Conservation (phyloP, 1,140 invertebrate species). For the Amyelois transitella region DNA sequence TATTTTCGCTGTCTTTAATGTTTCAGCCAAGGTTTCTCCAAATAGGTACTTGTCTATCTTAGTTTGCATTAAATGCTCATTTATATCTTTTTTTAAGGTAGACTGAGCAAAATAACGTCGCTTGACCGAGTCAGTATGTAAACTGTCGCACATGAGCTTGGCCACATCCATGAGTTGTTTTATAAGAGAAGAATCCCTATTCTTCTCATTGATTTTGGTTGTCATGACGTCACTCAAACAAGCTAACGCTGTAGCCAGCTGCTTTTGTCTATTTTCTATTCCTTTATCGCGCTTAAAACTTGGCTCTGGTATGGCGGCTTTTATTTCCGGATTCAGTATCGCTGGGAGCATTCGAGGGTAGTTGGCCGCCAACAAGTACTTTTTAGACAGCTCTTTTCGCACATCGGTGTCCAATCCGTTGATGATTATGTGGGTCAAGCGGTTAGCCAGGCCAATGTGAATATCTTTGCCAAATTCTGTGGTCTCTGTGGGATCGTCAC, state of each 20-base stretch:
- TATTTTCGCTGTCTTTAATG: constrained; percentile 4
- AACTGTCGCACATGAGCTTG: background rate
- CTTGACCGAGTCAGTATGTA: constrained; percentile 1
- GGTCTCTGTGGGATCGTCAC: constrained; percentile 1
- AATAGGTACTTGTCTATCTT: constrained; percentile 1
- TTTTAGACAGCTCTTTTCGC: background rate
- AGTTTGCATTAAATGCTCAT: constrained; percentile 1
- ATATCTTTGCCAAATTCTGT: constrained; percentile 5
- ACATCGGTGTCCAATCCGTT: background rate
- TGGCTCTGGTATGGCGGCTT: background rate
- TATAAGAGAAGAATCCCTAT: background rate
- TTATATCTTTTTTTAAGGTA: constrained; percentile 5
- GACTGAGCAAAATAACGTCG: background rate
- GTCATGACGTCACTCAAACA: background rate
- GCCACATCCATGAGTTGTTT: background rate
- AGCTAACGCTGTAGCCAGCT: background rate
- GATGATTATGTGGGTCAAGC: background rate
- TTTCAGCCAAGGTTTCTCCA: constrained; percentile 3
- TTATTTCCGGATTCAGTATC: background rate
- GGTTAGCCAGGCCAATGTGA: background rate
- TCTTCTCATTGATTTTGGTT: background rate
- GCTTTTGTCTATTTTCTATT: constrained; percentile 2
- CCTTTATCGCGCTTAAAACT: background rate
- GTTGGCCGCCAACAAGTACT: background rate
- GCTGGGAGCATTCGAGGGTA: background rate